Conservation (phyloP, 2,797 vertebrate species). For the Carcharodon carcharias region DNA sequence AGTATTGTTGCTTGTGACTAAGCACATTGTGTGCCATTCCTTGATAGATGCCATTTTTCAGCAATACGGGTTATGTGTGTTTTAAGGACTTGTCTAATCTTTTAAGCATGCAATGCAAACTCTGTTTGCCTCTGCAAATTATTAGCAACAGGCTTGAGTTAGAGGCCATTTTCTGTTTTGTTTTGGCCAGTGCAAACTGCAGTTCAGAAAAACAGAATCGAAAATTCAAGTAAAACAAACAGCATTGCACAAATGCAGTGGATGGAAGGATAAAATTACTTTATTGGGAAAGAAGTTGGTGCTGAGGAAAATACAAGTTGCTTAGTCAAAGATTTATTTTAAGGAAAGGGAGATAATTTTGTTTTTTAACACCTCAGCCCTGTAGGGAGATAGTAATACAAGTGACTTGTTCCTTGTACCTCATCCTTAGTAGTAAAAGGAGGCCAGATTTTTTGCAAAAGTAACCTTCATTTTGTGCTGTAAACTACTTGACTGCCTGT, state of each 20-base stretch:
- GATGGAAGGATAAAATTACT: background rate
- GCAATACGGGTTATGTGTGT: background rate
- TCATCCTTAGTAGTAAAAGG: background rate
- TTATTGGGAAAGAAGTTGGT: background rate
- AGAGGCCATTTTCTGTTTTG: background rate
- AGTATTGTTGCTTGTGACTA: background rate
- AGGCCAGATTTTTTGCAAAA: background rate
- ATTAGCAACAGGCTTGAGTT: background rate
- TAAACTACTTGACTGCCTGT: background rate
- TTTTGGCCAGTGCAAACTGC: background rate
- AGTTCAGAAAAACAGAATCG: background rate
- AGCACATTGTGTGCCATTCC: background rate
- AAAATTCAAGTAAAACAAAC: background rate
- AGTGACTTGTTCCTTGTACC: background rate
- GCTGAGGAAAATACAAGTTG: background rate
- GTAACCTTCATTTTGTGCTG: background rate
- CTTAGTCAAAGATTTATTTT: background rate
- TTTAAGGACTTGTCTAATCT: conserved; percentile 25
- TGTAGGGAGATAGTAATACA: background rate
- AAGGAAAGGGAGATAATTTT: background rate
- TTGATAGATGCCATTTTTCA: background rate
- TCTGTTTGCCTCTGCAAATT: conserved; percentile 14
- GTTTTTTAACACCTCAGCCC: background rate
- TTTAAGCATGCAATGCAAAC: background rate
- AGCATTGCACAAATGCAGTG: background rate